These are phyloP conservation scores for Platycheirus albimanus DNA, from an alignment of 2,888 invertebrate genomes.

Conservation along the genomic window DNA sequence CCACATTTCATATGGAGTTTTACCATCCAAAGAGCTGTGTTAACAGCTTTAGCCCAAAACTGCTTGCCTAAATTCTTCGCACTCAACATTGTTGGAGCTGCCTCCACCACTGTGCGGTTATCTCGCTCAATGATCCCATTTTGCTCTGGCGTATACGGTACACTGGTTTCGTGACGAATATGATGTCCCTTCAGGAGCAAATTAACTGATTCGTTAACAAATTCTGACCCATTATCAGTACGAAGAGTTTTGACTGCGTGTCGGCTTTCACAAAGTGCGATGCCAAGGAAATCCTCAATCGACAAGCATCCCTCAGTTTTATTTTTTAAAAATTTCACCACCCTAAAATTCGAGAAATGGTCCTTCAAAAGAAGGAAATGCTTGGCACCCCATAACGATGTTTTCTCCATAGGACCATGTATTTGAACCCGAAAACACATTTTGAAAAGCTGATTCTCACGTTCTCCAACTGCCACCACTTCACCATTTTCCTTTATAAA, in stretches of 20 bases:
- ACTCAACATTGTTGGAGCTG: constrained; percentile 64
- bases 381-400: too few species aligned
- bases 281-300: too few species aligned
- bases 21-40: constrained; percentile 54
- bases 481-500: background rate
- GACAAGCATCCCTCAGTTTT: too few species aligned
- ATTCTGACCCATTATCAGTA: constrained; percentile 52
- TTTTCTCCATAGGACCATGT: too few species aligned
- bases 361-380: too few species aligned
- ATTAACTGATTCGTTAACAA: constrained; percentile 46
- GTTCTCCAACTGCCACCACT: constrained; percentile 25
- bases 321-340: too few species aligned
- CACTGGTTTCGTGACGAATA: constrained; percentile 54
- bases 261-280: constrained; percentile 6
- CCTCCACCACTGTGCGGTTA: constrained; percentile 64
- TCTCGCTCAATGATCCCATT: constrained; percentile 63
- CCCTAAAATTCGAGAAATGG: too few species aligned
- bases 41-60: constrained; percentile 80
- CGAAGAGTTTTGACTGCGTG: constrained; percentile 14
- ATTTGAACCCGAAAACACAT: background rate
- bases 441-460: constrained; percentile 2
- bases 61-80: constrained; percentile 62
- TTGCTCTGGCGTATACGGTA: constrained; percentile 64
- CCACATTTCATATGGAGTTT: constrained; percentile 80
- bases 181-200: constrained; percentile 23